Conservation (phyloP, 1,140 invertebrate species). For the Brachionus rubens region DNA sequence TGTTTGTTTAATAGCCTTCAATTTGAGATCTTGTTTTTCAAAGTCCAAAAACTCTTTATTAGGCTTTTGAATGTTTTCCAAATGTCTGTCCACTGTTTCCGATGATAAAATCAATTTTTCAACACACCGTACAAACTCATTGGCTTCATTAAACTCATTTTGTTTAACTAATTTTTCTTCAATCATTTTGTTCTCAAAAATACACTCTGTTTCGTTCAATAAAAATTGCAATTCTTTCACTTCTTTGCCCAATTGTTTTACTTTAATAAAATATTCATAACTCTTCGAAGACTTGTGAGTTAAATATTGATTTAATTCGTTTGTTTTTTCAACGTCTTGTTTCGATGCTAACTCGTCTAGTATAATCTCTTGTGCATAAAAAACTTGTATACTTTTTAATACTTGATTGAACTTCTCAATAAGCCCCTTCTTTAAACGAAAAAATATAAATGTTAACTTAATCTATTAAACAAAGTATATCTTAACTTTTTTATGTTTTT, state of each 20-base stretch:
- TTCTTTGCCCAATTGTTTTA: no score
- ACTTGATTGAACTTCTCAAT: background rate
- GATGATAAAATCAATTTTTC: conserved; percentile 18
- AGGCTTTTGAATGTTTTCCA: conserved; percentile 20
- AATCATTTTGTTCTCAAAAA: no score
- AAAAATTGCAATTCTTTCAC: no score
- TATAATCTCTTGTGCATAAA: background rate
- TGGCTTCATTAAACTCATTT: background rate
- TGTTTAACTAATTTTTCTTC: no score
- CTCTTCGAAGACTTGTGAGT: no score
- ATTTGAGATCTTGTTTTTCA: conserved; percentile 44
- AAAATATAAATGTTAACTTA: background rate
- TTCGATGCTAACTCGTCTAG: no score
- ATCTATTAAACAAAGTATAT: no score
- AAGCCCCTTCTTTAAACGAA: background rate
- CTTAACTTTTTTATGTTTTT: no score
- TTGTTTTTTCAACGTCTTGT: no score
- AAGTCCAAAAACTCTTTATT: conserved; percentile 35
- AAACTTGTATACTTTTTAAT: background rate
- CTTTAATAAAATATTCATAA: no score
- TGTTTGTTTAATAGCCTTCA: conserved; percentile 36
- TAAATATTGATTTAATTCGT: no score
- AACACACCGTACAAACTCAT: conserved; percentile 15
- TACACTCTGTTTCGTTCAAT: no score
- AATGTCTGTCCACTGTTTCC: conserved; percentile 23